Evolutionary conservation across 2,888 invertebrate species (phyloP), one percentile per base, ranked within the genome.

Genomic region (Ommatoiulus sabulosus): DNA sequence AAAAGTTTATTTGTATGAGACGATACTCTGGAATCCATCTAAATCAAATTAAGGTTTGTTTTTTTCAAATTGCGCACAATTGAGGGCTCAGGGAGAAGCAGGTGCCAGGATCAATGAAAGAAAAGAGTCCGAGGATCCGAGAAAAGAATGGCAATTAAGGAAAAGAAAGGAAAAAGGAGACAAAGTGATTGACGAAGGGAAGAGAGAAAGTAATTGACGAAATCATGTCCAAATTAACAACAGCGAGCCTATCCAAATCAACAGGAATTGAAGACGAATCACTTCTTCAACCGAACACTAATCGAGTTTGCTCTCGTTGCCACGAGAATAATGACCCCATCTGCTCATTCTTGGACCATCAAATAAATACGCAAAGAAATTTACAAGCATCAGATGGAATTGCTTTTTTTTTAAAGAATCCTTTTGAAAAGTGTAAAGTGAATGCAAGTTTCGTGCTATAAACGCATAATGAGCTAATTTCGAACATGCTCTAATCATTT

Each of bases 191-290:
- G 85, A 85, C 85, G 44, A 85, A 85, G 85, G 85, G 46, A 85
- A 85, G 85, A 85, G 85, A 44, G 85, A 85, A 85, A 85, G 85
- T 85, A 85, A 85, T 85, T 85, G 85, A 85, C 44, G 85, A 85
- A 85, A 85, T 85, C 85, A 85, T 85, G 85, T 85, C 85, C 85
- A 85, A 85, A 85, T 85, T 85, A 85, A 85, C 85, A 85, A 85
- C 85, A 85, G 44, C 85, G 72, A 85, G 85, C 46, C 85, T 85
- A 85, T 85, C 85, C 85, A 85, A 85, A 85, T 85, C 85, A 85
- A 85, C 46, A 85, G 44, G 85, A 85, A 85, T 85, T 85, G 85
- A 85, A 85, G 85, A 85, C 85, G 85, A 85, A 85, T 85, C 85
- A 44, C 85, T 85, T 85, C 85, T 85, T 85, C 85, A 15, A 44